Evolutionary conservation across 2,797 vertebrate species (phyloP).

Genomic region (Phrynocephalus vlangalii): DNA sequence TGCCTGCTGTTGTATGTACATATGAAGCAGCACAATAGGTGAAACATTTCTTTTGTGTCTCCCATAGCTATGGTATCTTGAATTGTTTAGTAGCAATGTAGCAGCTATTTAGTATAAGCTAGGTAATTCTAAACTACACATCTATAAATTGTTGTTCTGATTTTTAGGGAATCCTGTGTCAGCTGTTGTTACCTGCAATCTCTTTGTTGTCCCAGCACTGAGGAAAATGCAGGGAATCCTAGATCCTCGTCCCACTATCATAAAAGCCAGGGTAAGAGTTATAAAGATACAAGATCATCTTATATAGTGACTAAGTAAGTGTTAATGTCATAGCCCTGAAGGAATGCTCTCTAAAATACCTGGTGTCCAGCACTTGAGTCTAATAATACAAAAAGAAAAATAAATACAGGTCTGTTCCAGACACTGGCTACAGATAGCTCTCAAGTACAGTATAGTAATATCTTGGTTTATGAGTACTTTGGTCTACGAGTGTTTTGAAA

Average conservation of each 20-base stretch:
- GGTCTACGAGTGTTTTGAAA: no score
- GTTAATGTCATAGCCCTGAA: background rate
- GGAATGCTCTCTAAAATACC: background rate
- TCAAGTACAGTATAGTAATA: background rate
- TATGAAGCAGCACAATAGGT: background rate
- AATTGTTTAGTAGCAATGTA: slow-evolving; percentile 32
- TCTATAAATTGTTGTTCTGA: slow-evolving; percentile 57
- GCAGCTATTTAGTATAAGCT: slow-evolving; percentile 22
- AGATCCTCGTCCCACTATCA: slow-evolving; percentile 97
- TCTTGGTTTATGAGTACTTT: no score
- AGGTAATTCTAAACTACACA: slow-evolving; percentile 38
- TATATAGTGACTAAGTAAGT: background rate
- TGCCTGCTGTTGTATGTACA: background rate
- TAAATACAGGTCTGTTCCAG: background rate
- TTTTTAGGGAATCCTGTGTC: slow-evolving; percentile 95
- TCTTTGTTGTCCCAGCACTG: slow-evolving; percentile 98
- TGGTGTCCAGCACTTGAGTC: background rate
- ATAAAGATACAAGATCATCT: slow-evolving; percentile 39
- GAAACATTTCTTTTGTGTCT: background rate
- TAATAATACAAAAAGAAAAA: background rate
- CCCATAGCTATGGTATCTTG: slow-evolving; percentile 21
- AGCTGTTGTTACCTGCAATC: slow-evolving; percentile 98
- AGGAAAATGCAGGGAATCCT: slow-evolving; percentile 99
- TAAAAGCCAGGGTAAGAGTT: slow-evolving; percentile 95
- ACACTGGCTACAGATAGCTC: background rate